Evolutionary conservation across 30 jellyfish, hydroid and myxozoan species (phyloP).

Genomic region (Mastigias papua): DNA sequence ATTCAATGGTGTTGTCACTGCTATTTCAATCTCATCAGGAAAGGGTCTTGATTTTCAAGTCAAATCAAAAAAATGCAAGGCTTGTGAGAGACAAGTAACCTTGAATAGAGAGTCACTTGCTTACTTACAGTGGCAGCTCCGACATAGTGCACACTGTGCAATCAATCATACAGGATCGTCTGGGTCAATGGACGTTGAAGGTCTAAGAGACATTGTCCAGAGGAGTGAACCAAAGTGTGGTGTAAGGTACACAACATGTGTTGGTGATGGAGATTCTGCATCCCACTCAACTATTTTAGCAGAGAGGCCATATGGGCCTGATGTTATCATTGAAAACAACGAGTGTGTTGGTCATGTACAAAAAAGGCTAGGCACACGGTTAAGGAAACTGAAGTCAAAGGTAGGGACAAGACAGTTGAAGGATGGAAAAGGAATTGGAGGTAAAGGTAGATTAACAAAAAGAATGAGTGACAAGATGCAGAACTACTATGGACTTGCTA

Average conservation of each 20-base stretch:
- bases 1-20: conserved; percentile 44
- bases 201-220: conserved; percentile 13
- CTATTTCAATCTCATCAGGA: conserved; percentile 33
- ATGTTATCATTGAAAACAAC: no score
- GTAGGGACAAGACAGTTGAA: conserved; percentile 19
- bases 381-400: conserved; percentile 13
- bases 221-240: conserved; percentile 23
- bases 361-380: conserved; percentile 58
- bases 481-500: no score
- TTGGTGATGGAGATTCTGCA: no score
- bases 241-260: conserved; percentile 49
- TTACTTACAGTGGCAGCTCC: conserved; percentile 21
- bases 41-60: no score
- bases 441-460: no score
- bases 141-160: no score
- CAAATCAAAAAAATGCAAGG: no score
- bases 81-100: conserved; percentile 20
- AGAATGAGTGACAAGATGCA: conserved; percentile 5
- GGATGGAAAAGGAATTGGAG: conserved; percentile 40
- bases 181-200: conserved; percentile 49
- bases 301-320: no score
- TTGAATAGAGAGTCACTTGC: conserved; percentile 5
- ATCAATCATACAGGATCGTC: conserved; percentile 35
- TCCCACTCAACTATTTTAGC: conserved; percentile 17
- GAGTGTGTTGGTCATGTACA: no score